A percentile compares a stretch with the other conserved stretches of the same genome.
Evolutionary conservation across 2,113 vertebrate genomes (phyloP).

Genomic region (Sylvietta virens): DNA sequence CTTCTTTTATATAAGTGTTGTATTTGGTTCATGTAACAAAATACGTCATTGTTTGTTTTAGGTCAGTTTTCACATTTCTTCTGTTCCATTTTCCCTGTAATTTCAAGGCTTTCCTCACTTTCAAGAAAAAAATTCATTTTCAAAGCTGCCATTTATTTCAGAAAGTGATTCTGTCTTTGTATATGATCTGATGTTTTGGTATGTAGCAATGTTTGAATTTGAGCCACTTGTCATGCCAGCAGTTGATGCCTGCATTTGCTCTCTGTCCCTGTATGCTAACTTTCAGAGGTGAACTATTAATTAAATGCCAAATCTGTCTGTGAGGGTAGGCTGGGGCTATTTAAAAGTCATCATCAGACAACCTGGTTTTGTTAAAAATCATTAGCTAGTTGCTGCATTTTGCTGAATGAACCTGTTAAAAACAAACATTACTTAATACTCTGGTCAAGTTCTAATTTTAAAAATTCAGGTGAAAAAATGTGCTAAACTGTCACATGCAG

Average conservation of each 20-base stretch:
- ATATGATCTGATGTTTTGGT: not conserved
- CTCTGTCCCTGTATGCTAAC: not conserved
- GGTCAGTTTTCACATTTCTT: not conserved
- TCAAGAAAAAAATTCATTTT: not conserved
- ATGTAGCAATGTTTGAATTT: not conserved
- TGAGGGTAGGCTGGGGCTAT: not conserved
- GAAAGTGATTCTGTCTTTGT: not conserved
- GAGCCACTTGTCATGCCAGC: not conserved
- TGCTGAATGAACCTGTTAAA: not conserved
- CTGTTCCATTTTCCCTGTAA: not conserved
- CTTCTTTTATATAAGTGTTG: not conserved
- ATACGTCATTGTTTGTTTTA: not conserved
- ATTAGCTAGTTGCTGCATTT: not conserved
- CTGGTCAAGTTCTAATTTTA: not conserved
- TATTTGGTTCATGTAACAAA: not conserved
- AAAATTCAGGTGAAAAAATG: not conserved
- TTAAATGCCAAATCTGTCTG: not conserved
- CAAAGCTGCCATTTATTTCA: not conserved
- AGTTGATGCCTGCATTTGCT: not conserved
- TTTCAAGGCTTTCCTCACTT: not conserved
- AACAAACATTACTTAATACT: not conserved
- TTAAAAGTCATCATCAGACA: not conserved
- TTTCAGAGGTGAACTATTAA: not conserved
- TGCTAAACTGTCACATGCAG: accelerated
- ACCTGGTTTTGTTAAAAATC: not conserved